Base-by-base conservation (phyloP, 2,888 invertebrate species). In the Caenorhabditis parvicauda region DNA sequence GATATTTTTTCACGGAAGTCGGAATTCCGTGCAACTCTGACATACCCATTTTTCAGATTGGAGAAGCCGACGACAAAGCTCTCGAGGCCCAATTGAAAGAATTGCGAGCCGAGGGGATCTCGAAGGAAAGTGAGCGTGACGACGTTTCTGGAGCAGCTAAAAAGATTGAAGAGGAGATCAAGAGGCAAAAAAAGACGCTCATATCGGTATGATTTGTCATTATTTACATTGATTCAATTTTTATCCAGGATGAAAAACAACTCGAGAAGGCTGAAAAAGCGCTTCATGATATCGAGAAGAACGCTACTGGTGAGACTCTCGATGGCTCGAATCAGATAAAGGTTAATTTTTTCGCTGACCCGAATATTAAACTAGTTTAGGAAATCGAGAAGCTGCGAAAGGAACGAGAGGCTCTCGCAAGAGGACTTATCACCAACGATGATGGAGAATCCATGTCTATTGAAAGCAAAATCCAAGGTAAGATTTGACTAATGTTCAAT, bases 401-500 rank as follows among this genome's bases (percentile, higher is more conserved):
- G 14, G 52, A 56, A 5, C 17, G n/a, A 12, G 89, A 94, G 77
- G 91, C 91, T 21, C 87, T 92, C 38, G 89, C 88, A 77, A 86
- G 89, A 29, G 95, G 95, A 9, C 85, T 89, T 73, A 87, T 89
- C 38, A 88, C 89, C 49, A 89, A 88, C 67, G 89, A 88, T 19
- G 87, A 88, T 61, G 91, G 91, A 0, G 82, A 84, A 76, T 83
- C 83, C 6, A 89, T 89, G 32, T 90, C 93, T 0, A 84, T 95
- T 51, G 90, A 91, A 81, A 90, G 92, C 69, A 92, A 92, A 81
- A 86, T 94, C 21, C 92, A 92, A 82, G 87, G 89, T 89, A 79
- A 77, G 82, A 66, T 9, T 27, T 7, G n/a, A n/a, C n/a, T n/a
- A n/a, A n/a, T n/a, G n/a, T n/a, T n/a, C n/a, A n/a, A n/a, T n/a